Evolutionary conservation across 2,797 vertebrate genomes (phyloP), one percentile per base, ranked within the genome.

Genomic region (Ctenopoma kingsleyae): DNA sequence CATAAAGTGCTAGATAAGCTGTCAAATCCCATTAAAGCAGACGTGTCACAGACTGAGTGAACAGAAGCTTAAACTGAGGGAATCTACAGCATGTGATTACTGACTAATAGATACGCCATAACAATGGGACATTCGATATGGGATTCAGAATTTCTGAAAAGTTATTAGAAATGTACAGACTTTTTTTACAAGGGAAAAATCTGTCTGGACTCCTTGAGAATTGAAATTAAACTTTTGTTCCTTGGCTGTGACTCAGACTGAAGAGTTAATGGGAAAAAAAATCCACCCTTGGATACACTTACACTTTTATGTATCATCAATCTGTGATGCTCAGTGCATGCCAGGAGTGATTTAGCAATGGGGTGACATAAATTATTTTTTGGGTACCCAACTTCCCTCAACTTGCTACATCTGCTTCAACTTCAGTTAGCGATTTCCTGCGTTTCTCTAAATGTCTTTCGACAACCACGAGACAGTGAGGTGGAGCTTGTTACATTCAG

Each of bases 21-120:
- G 85, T 87, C 87, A 82, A 83, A 88, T 87, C 75, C 66, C 62
- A 86, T 87, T 86, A 83, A 53, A 67, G 72, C 19, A 67, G 27
- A 75, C 76, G 66, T 80, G 70, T 84, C 59, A 50, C 52, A 67
- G 76, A 80, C 40, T 61, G 76, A 82, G 69, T 52, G 73, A 79
- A 63, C 47, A 77, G 71, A 75, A 50, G 67, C 66, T 83, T 73
- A 74, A 80, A 74, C 44, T 56, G 67, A 62, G 53, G 43, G 78
- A 86, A 83, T 75, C 62, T 69, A 49, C 83, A 62, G 20, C 71
- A 63, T 67, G 68, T 74, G 83, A 88, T 84, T 71, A 78, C 68
- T 73, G 80, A 86, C 60, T 67, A 66, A 79, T 64, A 71, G 78
- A 84, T 78, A 74, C n/a, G 62, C 46, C 30, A 38, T 51, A 35